Percentiles rank a stretch among this genome's conserved stretches.
phyloP scores from a whole-genome alignment of 2,113 vertebrate genomes.

The Strix uralensis region DNA sequence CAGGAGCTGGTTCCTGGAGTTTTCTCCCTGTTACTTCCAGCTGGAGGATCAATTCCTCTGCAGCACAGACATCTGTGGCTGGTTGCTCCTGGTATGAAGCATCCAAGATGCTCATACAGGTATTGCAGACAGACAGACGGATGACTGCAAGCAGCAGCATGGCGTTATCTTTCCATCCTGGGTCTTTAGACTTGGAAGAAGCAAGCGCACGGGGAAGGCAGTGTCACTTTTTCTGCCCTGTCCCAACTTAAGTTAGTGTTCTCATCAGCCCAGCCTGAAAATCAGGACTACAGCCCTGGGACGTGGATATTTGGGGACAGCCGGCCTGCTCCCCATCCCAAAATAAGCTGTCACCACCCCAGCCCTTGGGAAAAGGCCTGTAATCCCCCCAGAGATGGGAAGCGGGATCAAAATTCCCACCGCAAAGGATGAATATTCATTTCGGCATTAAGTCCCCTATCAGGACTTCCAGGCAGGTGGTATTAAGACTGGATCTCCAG shows the following conservation, averaged over 20 bases:
- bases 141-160: neutral
- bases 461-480: conserved; percentile 54
- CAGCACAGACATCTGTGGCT: neutral
- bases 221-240: neutral
- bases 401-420: neutral
- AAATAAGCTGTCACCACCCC: neutral
- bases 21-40: neutral
- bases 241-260: neutral
- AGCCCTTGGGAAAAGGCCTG: neutral
- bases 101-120: accelerated
- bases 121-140: neutral
- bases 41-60: neutral
- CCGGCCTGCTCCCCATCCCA: neutral
- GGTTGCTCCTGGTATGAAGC: accelerated
- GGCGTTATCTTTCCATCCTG: neutral
- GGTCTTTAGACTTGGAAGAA: neutral
- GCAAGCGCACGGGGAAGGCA: accelerated
- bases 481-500: conserved; percentile 1
- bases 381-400: neutral
- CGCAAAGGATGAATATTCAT: conserved; percentile 42
- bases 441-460: neutral
- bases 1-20: neutral
- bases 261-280: neutral
- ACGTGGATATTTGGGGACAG: neutral
- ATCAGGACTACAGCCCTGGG: neutral